phyloP scores from a whole-genome alignment of 2,797 vertebrate species.

The Myripristis murdjan region DNA sequence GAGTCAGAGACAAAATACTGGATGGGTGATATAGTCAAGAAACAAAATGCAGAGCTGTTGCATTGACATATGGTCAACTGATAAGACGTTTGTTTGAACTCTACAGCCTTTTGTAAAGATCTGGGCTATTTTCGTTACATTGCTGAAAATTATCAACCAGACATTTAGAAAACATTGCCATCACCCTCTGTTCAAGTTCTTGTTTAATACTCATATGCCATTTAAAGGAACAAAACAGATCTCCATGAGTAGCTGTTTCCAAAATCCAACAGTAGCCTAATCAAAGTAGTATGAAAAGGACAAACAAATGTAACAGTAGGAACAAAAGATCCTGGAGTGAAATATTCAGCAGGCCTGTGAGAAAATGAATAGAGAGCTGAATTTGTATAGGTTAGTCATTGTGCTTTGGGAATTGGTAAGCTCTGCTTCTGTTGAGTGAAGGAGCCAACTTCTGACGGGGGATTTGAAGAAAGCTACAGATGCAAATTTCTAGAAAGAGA shows the following conservation, averaged over 20 bases:
- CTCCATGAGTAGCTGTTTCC: background rate
- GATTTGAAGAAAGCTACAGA: background rate
- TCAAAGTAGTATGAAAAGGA: background rate
- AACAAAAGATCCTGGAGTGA: background rate
- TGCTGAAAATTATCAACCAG: too few species aligned
- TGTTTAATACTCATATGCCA: background rate
- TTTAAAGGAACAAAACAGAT: background rate
- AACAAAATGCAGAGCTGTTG: too few species aligned
- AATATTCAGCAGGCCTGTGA: background rate
- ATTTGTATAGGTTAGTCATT: background rate
- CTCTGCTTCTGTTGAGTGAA: background rate
- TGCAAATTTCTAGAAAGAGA: background rate
- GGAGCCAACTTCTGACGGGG: background rate
- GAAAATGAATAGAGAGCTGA: background rate
- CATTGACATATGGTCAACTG: too few species aligned
- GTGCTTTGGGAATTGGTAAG: constrained; percentile 1
- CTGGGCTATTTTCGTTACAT: too few species aligned
- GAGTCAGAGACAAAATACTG: too few species aligned
- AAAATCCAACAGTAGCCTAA: background rate
- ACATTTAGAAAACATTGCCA: too few species aligned
- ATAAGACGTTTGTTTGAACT: too few species aligned
- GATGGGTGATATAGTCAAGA: too few species aligned
- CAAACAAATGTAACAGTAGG: background rate
- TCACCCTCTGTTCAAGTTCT: too few species aligned
- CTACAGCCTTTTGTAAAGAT: too few species aligned